Conservation (phyloP, 2,113 vertebrate species). For the Spea multiplicata region DNA sequence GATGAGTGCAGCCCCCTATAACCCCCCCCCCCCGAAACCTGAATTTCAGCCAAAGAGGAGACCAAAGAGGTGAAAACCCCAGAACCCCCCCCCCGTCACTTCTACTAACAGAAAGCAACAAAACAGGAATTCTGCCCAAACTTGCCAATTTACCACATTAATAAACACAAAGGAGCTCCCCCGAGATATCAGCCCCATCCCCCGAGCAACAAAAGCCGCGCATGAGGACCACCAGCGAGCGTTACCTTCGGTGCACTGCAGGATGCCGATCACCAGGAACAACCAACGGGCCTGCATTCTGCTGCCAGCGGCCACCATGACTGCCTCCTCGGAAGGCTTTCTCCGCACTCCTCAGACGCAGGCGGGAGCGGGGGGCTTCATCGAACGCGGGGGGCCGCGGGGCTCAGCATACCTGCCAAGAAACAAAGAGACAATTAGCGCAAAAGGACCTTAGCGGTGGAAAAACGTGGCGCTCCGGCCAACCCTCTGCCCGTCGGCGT, state of each 20-base stretch:
- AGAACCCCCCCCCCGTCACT: too few relatives aligned
- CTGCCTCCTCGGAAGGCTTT: constrained; percentile 76
- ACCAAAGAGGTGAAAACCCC: too few relatives aligned
- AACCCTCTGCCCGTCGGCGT: background rate
- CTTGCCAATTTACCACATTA: too few relatives aligned
- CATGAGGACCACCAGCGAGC: too few relatives aligned
- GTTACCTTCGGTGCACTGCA: constrained; percentile 92
- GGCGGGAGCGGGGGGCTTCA: constrained; percentile 85
- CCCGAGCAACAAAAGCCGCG: too few relatives aligned
- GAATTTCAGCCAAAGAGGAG: too few relatives aligned
- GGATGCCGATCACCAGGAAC: constrained; percentile 85
- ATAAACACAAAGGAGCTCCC: too few relatives aligned
- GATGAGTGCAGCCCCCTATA: too few relatives aligned
- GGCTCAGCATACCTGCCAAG: constrained; percentile 81
- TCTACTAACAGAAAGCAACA: too few relatives aligned
- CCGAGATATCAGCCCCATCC: too few relatives aligned
- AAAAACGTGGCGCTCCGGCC: background rate
- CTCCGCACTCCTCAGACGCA: constrained; percentile 80
- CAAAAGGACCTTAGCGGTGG: background rate
- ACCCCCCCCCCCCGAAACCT: too few relatives aligned
- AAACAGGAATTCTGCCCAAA: too few relatives aligned
- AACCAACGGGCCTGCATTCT: constrained; percentile 92
- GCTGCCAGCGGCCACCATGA: constrained; percentile 91
- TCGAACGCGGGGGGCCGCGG: constrained; percentile 70
- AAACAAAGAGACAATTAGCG: background rate